Conservation (phyloP, 2,797 vertebrate genomes). For the Malurus splendens region DNA sequence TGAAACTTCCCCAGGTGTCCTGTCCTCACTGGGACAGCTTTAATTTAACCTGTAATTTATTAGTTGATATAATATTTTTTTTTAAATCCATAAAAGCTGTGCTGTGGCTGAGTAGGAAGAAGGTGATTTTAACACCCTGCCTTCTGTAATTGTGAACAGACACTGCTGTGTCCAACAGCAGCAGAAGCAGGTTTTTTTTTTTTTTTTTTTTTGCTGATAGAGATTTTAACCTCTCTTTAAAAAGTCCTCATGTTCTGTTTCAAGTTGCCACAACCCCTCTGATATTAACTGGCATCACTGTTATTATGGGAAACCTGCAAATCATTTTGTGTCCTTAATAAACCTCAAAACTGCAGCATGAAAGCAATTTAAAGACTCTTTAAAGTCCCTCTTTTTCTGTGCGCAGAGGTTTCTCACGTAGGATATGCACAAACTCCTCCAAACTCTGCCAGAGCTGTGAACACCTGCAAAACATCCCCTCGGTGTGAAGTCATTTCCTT, state of each 20-base stretch:
- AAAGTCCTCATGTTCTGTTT: neutral
- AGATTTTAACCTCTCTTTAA: neutral
- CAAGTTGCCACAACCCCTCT: neutral
- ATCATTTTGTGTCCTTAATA: conserved; percentile 14
- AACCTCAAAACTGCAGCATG: neutral
- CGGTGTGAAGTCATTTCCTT: conserved; percentile 22
- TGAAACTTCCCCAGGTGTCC: neutral
- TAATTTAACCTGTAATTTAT: neutral
- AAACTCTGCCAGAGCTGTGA: neutral
- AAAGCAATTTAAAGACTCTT: neutral
- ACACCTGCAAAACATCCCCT: conserved; percentile 31
- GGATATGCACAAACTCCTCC: neutral
- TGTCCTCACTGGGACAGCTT: neutral
- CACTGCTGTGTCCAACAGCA: neutral
- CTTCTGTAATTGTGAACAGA: neutral
- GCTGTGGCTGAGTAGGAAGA: neutral
- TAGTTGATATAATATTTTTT: neutral
- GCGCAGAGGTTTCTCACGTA: neutral
- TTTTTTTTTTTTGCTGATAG: neutral
- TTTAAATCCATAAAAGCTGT: neutral
- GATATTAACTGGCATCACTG: neutral
- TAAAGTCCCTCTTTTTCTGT: neutral
- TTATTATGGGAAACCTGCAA: neutral
- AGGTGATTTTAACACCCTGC: neutral
- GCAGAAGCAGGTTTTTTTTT: neutral